Evolutionary conservation across 2,888 invertebrate genomes (phyloP).

Genomic region (Lottia scabra): DNA sequence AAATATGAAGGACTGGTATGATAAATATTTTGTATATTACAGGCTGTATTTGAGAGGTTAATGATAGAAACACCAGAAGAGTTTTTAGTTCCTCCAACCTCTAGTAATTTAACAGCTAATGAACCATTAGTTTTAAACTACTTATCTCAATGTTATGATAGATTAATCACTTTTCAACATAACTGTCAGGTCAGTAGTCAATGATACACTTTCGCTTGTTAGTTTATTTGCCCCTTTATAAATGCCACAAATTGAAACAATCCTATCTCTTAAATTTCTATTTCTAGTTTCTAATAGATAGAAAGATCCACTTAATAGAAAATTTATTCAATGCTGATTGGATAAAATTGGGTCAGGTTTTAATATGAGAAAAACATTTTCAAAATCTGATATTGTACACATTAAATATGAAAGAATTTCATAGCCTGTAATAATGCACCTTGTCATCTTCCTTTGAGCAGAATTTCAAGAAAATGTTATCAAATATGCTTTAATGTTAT

Average conservation of each 20-base stretch:
- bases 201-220: too few species aligned
- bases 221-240: too few species aligned
- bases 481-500: not conserved
- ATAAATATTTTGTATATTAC: constrained; percentile 6
- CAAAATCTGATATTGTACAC: too few species aligned
- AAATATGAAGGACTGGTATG: too few species aligned
- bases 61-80: constrained; percentile 48
- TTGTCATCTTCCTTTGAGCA: too few species aligned
- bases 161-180: constrained; percentile 28
- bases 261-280: too few species aligned
- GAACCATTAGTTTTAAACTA: constrained; percentile 56
- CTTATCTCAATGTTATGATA: constrained; percentile 51
- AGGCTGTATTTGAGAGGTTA: constrained; percentile 65
- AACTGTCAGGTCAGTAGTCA: constrained; percentile 17
- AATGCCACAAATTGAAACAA: too few species aligned
- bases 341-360: too few species aligned
- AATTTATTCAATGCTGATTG: too few species aligned
- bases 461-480: not conserved
- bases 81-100: constrained; percentile 33
- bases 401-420: not conserved
- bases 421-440: not conserved
- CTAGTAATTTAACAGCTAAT: constrained; percentile 39
- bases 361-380: too few species aligned
- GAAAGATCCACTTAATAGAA: too few species aligned
- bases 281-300: too few species aligned